Evolutionary conservation across 2,888 invertebrate species (phyloP).

Genomic region (Agrotis ipsilon): DNA sequence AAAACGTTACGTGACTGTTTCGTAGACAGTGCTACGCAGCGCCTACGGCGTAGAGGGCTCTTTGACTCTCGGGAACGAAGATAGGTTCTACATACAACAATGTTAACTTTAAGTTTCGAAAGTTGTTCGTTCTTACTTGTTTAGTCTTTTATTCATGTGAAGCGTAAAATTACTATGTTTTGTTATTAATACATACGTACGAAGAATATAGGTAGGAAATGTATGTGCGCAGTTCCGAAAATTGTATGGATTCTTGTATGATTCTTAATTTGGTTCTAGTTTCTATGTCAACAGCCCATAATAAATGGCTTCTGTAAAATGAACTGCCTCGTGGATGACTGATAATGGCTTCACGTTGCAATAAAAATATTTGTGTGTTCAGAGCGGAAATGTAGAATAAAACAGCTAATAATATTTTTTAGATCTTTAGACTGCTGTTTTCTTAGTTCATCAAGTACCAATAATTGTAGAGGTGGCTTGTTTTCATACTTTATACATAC

Average conservation of each 20-base stretch:
- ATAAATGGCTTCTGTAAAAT: conserved; percentile 9
- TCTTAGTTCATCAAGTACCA: not conserved
- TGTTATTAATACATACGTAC: not conserved
- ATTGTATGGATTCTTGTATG: not conserved
- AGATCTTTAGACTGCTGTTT: conserved; percentile 1
- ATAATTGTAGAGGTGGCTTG: not conserved
- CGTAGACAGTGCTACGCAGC: conserved; percentile 43
- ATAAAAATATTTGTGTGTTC: conserved; percentile 10
- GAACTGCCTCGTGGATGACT: conserved; percentile 7
- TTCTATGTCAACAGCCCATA: conserved; percentile 13
- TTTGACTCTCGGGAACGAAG: conserved; percentile 5
- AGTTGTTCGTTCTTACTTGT: not conserved
- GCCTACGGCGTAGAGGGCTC: conserved; percentile 49
- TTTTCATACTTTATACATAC: not conserved
- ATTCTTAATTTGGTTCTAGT: not conserved
- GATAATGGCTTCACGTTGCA: conserved; percentile 3
- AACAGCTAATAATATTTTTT: not conserved
- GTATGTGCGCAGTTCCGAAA: not conserved
- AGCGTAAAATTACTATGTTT: not conserved
- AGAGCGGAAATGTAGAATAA: not conserved
- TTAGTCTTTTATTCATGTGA: not conserved
- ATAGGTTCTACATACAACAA: not conserved
- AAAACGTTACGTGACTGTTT: not conserved
- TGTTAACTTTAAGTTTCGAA: not conserved
- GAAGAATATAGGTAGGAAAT: not conserved